Percentiles rank a stretch among this genome's conserved stretches.
These are phyloP conservation scores for Pemphredon lugubris DNA, from an alignment of 2,888 invertebrate species.

Conservation along the genomic window DNA sequence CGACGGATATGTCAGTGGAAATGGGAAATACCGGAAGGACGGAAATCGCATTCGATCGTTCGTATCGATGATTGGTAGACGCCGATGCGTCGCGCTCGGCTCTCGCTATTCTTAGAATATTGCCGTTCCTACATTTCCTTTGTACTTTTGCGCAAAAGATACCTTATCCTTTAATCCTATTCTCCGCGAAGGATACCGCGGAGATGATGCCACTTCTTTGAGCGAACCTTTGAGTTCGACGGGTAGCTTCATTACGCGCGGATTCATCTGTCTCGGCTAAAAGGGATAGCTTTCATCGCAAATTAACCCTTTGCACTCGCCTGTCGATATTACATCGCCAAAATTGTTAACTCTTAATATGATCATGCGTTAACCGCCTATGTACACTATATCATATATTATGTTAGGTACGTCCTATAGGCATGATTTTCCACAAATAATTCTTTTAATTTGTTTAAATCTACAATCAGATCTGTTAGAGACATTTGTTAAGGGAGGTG, in stretches of 20 bases:
- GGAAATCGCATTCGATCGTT: conserved; percentile 45
- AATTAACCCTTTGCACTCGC: too few species aligned
- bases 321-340: neutral
- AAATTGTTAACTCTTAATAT: too few species aligned
- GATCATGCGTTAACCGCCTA: too few species aligned
- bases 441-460: too few species aligned
- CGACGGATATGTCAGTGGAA: conserved; percentile 44
- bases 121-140: conserved; percentile 2
- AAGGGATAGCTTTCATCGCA: neutral
- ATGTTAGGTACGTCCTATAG: too few species aligned
- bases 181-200: conserved; percentile 2
- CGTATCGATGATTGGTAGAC: conserved; percentile 18
- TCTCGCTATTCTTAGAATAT: too few species aligned
- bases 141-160: conserved; percentile 11
- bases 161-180: conserved; percentile 29
- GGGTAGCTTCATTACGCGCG: neutral
- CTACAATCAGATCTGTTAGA: too few species aligned
- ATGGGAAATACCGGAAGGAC: conserved; percentile 48
- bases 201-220: conserved; percentile 6
- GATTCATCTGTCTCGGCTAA: neutral
- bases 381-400: too few species aligned
- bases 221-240: neutral
- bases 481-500: too few species aligned
- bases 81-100: conserved; percentile 7
- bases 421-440: too few species aligned